phyloP scores from a whole-genome alignment of 2,888 invertebrate genomes.

The Philonicus albiceps region DNA sequence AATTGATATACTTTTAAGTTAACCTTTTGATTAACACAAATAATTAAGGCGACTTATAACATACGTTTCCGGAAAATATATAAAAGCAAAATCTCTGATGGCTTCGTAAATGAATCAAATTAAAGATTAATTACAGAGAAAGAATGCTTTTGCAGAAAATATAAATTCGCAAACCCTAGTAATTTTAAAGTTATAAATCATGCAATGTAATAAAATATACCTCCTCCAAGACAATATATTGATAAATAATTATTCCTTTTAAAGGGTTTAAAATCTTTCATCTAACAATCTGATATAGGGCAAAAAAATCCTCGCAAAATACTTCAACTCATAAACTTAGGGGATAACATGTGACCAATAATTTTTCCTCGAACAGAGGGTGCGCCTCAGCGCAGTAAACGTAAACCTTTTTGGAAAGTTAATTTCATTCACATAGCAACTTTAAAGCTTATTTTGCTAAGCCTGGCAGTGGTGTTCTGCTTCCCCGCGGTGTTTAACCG shows the following conservation, averaged over 20 bases:
- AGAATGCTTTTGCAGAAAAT: too few species aligned
- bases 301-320: neutral
- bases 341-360: neutral
- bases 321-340: neutral
- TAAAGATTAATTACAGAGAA: too few species aligned
- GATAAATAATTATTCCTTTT: neutral
- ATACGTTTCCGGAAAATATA: too few species aligned
- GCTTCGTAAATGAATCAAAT: too few species aligned
- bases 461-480: neutral
- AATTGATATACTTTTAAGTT: too few species aligned
- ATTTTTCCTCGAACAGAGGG: neutral
- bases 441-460: neutral
- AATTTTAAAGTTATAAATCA: neutral
- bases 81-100: too few species aligned
- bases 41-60: too few species aligned
- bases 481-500: neutral
- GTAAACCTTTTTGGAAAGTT: neutral
- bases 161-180: too few species aligned
- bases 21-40: too few species aligned
- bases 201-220: neutral
- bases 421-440: neutral
- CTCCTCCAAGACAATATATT: neutral
- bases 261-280: neutral
- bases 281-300: neutral
- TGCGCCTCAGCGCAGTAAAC: neutral